These are phyloP conservation scores for Lophura nycthemera DNA, from an alignment of 2,113 vertebrate species.

Conservation along the genomic window DNA sequence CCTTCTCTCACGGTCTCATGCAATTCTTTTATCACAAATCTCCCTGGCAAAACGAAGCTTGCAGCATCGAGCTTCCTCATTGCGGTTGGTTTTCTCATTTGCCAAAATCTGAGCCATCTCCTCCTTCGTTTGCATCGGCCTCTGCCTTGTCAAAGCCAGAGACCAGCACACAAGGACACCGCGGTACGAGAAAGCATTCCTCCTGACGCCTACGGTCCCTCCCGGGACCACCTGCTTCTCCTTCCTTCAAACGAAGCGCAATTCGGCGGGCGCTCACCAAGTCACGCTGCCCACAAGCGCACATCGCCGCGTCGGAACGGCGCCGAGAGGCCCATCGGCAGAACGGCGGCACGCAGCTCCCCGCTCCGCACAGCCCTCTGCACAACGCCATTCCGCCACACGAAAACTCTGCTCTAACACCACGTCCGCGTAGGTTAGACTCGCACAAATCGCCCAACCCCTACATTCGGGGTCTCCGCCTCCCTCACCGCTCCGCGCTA, in stretches of 20 bases:
- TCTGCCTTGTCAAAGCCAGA: background rate
- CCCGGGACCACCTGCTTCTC: background rate
- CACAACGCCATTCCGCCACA: background rate
- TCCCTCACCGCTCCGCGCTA: too few species aligned
- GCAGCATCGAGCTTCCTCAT: background rate
- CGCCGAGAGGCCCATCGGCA: too few species aligned
- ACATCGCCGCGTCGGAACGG: too few species aligned
- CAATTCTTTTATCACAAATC: background rate
- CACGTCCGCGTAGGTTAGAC: too few species aligned
- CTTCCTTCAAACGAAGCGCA: background rate
- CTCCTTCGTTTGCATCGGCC: background rate
- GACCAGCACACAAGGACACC: background rate
- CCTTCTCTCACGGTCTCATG: background rate
- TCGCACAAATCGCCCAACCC: too few species aligned
- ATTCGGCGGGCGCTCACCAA: too few species aligned
- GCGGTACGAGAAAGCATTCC: background rate
- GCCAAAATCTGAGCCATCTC: background rate
- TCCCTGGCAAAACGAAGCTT: background rate
- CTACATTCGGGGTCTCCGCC: too few species aligned
- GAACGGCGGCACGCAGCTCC: background rate
- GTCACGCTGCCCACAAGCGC: too few species aligned
- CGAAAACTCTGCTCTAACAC: too few species aligned
- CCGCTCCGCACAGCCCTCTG: background rate
- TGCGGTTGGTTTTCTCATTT: background rate
- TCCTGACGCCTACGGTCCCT: background rate